phyloP scores from a whole-genome alignment of 2,888 invertebrate species.

The Asteroscopus sphinx region DNA sequence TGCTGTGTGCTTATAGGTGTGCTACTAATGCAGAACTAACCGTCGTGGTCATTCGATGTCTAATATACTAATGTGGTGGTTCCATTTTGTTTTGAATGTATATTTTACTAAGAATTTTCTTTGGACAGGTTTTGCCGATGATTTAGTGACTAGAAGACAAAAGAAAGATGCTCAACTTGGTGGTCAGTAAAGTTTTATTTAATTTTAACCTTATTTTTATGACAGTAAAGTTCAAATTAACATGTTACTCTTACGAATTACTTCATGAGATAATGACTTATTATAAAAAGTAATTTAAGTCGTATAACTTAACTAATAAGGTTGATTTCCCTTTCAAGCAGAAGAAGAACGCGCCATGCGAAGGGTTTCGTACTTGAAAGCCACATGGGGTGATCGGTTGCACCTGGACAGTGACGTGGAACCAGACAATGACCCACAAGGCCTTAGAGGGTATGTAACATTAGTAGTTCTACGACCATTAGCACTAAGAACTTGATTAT shows the following conservation, averaged over 20 bases:
- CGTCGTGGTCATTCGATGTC: constrained; percentile 74
- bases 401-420: constrained; percentile 92
- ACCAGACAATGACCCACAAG: constrained; percentile 90
- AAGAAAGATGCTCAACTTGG: constrained; percentile 88
- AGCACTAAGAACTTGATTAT: constrained; percentile 13
- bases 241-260: neutral
- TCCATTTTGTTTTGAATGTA: constrained; percentile 11
- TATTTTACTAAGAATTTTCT: constrained; percentile 46
- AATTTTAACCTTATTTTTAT: neutral
- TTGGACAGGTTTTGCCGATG: constrained; percentile 87
- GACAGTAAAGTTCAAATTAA: neutral
- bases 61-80: constrained; percentile 69
- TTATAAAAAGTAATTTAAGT: neutral
- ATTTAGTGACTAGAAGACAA: constrained; percentile 87
- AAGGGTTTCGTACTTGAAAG: constrained; percentile 98
- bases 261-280: neutral
- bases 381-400: constrained; percentile 95
- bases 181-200: constrained; percentile 70
- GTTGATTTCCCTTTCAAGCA: constrained; percentile 78
- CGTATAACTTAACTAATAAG: constrained; percentile 15
- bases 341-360: constrained; percentile 96
- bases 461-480: neutral
- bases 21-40: constrained; percentile 82
- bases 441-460: constrained; percentile 91
- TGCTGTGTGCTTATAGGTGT: constrained; percentile 86